Percentiles rank a stretch among this genome's conserved stretches.
Conservation (phyloP, 2,113 vertebrate species). For the Coregonus clupeaformis region DNA sequence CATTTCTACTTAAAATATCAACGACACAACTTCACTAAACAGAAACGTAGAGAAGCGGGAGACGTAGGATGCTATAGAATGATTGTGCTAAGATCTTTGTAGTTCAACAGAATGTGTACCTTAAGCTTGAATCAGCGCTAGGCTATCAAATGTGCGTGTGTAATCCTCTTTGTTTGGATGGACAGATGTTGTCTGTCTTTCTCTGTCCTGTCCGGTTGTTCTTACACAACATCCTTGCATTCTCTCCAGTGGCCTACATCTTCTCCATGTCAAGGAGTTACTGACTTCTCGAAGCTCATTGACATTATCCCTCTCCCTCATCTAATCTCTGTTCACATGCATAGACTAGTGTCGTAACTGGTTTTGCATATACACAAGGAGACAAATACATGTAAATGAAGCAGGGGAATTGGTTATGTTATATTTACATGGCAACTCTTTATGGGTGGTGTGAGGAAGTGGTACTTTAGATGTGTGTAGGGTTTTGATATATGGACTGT, state of each 20-base stretch:
- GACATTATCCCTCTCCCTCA: neutral
- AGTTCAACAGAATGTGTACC: too few species aligned
- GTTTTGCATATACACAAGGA: neutral
- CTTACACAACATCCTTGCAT: neutral
- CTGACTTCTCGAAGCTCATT: neutral
- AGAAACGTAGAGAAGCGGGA: neutral
- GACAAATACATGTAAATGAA: neutral
- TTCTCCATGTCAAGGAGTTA: neutral
- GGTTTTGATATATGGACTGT: constrained; percentile 23
- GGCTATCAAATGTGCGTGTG: constrained; percentile 10
- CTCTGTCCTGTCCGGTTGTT: neutral
- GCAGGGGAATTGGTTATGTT: neutral
- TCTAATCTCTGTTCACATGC: neutral
- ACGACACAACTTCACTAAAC: too few species aligned
- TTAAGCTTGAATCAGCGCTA: constrained; percentile 22
- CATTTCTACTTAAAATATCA: too few species aligned
- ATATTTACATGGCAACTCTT: neutral
- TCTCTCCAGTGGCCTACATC: neutral
- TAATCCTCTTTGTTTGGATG: constrained; percentile 37
- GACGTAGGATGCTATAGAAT: neutral
- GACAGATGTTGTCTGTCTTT: constrained; percentile 28
- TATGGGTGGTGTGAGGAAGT: neutral
- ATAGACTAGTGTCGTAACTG: neutral
- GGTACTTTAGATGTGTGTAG: constrained; percentile 4
- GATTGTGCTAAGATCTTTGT: neutral